Evolutionary conservation across 2,888 invertebrate species (phyloP), one percentile per base, ranked within the genome.

Genomic region (Miltochrista miniata): DNA sequence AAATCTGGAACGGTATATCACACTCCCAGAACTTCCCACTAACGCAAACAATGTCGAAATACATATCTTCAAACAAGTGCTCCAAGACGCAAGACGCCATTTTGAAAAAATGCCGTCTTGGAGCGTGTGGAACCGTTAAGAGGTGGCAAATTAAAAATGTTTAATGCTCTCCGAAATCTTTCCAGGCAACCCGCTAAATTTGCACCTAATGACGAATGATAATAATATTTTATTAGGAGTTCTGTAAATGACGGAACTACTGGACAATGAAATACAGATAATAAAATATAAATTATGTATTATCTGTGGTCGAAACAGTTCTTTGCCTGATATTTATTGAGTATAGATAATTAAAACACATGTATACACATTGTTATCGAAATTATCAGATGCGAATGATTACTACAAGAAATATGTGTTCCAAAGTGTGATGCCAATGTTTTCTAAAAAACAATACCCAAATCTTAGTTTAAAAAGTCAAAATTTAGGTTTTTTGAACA

Each of bases 341-440:
- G 37, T 24, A 33, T 24, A 31, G 65, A 59, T 61, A 61, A 54
- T 56, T 47, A 56, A 44, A 47, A 64, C 59, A 64, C 42, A 41
- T 61, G 65, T 65, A 51, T 45, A 36, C 31, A 47, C 35, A 48
- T 1, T 41, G 36, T 36, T 41, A 41, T 47, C 35, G 24, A 36
- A 8, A 37, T 50, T 59, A 64, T 64, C 64, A 48, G 52, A 59
- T 56, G 41, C 0, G 9, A 24, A 36, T 35, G 52, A 59, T 61
- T 56, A 56, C 39, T 51, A 5, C 7, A 35, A 29, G 34, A 13
- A 34, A 41, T 35, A 33, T 18, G 47, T 47, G 35, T 47, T 7
- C 8, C n/a, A 39, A 24, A 29, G n/a, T 12, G 24, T 24, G 24
- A 24, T 39, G 12, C n/a, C 11, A 24, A 39, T 1, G 1, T 38